These are phyloP conservation scores for Zaprionus ornatus DNA, from an alignment of 1,140 invertebrate genomes.

Conservation along the genomic window DNA sequence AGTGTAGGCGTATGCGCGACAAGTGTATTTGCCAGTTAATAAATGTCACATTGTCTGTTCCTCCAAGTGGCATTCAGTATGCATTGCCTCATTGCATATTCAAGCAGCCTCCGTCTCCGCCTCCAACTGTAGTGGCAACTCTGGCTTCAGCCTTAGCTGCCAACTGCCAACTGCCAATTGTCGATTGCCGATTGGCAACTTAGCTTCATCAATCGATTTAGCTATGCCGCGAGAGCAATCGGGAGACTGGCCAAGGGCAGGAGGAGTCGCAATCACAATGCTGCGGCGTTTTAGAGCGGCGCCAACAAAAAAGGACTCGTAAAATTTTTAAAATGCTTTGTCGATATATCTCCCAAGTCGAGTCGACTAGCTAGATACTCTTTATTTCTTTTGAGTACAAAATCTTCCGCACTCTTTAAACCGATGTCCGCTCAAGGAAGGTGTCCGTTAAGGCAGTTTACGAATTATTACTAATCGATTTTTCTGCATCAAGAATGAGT, in stretches of 20 bases:
- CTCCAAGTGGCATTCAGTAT: conserved; percentile 16
- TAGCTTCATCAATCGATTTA: conserved; percentile 73
- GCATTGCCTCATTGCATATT: conserved; percentile 50
- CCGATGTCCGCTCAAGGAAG: too few species aligned
- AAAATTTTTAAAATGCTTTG: conserved; percentile 63
- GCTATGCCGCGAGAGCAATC: conserved; percentile 11
- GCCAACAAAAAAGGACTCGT: conserved; percentile 45
- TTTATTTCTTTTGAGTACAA: not conserved
- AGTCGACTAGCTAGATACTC: not conserved
- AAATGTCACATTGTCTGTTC: conserved; percentile 55
- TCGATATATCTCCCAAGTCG: not conserved
- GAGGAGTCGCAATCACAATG: conserved; percentile 62
- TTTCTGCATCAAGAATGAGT: too few species aligned
- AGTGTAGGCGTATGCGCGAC: conserved; percentile 46
- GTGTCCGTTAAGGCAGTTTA: too few species aligned
- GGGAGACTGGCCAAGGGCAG: not conserved
- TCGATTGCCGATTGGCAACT: conserved; percentile 43
- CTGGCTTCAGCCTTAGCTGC: not conserved
- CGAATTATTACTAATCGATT: too few species aligned
- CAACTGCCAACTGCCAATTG: conserved; percentile 39
- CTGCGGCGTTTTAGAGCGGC: conserved; percentile 28
- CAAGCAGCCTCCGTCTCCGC: conserved; percentile 21
- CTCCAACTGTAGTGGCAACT: conserved; percentile 56
- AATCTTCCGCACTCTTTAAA: too few species aligned
- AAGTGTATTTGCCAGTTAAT: conserved; percentile 73